Conservation (phyloP, 2,797 vertebrate genomes). For the Peromyscus nudipes region DNA sequence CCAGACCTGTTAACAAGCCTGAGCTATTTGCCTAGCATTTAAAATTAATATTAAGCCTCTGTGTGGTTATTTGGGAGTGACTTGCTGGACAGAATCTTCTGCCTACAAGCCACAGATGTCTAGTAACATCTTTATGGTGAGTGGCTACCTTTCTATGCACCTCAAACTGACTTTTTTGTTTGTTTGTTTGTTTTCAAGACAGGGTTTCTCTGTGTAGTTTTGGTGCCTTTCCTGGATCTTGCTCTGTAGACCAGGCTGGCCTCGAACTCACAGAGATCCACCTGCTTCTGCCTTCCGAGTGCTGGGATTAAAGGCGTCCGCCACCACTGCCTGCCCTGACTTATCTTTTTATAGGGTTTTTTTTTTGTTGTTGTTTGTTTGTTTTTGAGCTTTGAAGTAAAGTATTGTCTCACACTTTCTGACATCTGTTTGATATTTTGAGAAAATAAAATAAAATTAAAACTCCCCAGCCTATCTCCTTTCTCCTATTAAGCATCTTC, state of each 20-base stretch:
- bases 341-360: too few species aligned
- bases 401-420: background rate
- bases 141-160: background rate
- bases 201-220: too few species aligned
- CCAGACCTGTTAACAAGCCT: background rate
- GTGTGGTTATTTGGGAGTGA: background rate
- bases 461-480: background rate
- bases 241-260: too few species aligned
- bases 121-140: background rate
- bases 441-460: background rate
- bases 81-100: background rate
- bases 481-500: background rate
- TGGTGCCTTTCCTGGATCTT: too few species aligned
- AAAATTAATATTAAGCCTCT: background rate
- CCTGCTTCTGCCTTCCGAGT: too few species aligned
- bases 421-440: background rate
- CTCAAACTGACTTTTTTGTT: background rate
- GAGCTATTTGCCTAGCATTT: too few species aligned
- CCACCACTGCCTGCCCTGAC: too few species aligned
- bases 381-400: background rate
- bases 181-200: too few species aligned
- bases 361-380: background rate
- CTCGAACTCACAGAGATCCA: too few species aligned
- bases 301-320: too few species aligned
- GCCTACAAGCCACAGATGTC: background rate